Conservation (phyloP, 2,888 invertebrate species). For the Bhutanitis thaidina region DNA sequence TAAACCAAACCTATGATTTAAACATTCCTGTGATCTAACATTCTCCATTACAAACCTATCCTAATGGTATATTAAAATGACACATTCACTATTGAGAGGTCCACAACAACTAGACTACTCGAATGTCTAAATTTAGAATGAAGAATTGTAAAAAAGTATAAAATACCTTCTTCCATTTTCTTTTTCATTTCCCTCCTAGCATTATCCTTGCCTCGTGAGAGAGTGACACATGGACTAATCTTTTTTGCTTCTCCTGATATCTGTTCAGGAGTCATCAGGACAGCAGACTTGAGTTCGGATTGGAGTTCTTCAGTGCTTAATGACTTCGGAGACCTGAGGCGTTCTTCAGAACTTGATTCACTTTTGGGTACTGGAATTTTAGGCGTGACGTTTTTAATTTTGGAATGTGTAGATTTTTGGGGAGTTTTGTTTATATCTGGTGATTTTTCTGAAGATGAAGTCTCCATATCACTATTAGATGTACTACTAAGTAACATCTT, state of each 20-base stretch:
- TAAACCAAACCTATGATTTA: too few species aligned
- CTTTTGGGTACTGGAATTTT: slow-evolving; percentile 50
- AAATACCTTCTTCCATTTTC: slow-evolving; percentile 60
- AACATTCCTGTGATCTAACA: too few species aligned
- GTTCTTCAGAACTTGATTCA: slow-evolving; percentile 61
- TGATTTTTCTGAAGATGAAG: background rate
- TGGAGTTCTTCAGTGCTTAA: background rate
- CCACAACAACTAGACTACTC: too few species aligned
- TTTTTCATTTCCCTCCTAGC: slow-evolving; percentile 77
- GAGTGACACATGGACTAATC: slow-evolving; percentile 75
- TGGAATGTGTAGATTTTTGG: slow-evolving; percentile 24
- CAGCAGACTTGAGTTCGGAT: slow-evolving; percentile 22
- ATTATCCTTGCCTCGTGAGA: slow-evolving; percentile 80
- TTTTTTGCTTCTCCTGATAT: slow-evolving; percentile 43
- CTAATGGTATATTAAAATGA: too few species aligned
- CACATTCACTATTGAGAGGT: too few species aligned
- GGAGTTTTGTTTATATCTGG: slow-evolving; percentile 23
- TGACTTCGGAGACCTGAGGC: slow-evolving; percentile 52
- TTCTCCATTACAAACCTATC: too few species aligned
- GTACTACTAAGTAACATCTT: background rate
- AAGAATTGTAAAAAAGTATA: too few species aligned
- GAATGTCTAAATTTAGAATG: too few species aligned
- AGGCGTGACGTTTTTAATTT: slow-evolving; percentile 35
- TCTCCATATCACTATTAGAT: slow-evolving; percentile 1
- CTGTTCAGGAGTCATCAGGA: slow-evolving; percentile 47